These are phyloP conservation scores for Zoroaster sp. DNA, from an alignment of 53 echinoderm and acorn worm genomes.

Conservation along the genomic window DNA sequence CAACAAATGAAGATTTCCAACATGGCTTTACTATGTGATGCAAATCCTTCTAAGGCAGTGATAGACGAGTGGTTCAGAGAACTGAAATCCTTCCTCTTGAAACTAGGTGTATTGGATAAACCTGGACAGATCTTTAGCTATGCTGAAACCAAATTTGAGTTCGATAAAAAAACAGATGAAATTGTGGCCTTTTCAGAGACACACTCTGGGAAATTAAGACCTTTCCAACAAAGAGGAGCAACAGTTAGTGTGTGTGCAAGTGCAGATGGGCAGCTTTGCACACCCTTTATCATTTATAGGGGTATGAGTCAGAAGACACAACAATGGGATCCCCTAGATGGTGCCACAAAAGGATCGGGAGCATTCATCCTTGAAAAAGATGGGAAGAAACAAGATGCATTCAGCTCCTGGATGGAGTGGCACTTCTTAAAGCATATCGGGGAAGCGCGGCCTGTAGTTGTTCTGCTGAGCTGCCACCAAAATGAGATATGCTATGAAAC, in stretches of 20 bases:
- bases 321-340: constrained; percentile 57
- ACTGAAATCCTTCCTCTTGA: constrained; percentile 40
- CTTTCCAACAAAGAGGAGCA: neutral
- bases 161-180: neutral
- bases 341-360: constrained; percentile 41
- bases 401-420: constrained; percentile 63
- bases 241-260: constrained; percentile 29
- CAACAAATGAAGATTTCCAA: constrained; percentile 33
- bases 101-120: constrained; percentile 35
- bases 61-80: constrained; percentile 61
- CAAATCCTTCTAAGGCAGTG: constrained; percentile 23
- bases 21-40: constrained; percentile 32
- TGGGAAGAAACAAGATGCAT: constrained; percentile 27
- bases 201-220: neutral
- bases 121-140: constrained; percentile 53
- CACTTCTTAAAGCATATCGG: constrained; percentile 55
- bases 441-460: constrained; percentile 28
- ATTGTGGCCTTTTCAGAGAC: neutral
- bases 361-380: constrained; percentile 45
- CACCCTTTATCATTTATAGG: constrained; percentile 64
- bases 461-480: constrained; percentile 52
- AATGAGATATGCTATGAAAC: constrained; percentile 47
- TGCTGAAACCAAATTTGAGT: constrained; percentile 36
- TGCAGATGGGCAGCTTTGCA: constrained; percentile 56
- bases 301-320: constrained; percentile 32